These are phyloP conservation scores for Drosophila azteca DNA, from an alignment of 1,140 invertebrate genomes.

Conservation along the genomic window DNA sequence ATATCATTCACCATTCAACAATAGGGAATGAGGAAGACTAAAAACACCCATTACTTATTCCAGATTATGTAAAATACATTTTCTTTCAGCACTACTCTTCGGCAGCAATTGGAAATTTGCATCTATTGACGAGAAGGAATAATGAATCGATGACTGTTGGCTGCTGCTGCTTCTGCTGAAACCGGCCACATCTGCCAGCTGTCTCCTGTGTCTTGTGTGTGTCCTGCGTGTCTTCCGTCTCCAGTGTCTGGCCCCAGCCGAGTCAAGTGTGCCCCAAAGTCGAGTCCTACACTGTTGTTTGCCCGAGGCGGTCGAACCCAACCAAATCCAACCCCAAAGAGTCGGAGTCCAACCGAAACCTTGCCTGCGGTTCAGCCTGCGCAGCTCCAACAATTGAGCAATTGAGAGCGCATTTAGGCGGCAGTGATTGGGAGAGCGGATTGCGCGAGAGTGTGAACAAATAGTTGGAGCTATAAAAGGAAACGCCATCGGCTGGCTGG, in stretches of 20 bases:
- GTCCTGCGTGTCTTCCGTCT: conserved; percentile 13
- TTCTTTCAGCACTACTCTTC: conserved; percentile 14
- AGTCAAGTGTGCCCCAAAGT: too few relatives aligned
- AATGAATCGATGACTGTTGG: conserved; percentile 79
- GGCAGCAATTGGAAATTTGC: conserved; percentile 46
- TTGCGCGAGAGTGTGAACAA: conserved; percentile 24
- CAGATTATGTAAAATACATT: conserved; percentile 50
- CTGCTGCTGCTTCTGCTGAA: conserved; percentile 55
- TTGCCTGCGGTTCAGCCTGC: conserved; percentile 44
- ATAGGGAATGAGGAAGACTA: too few relatives aligned
- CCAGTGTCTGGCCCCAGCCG: conserved; percentile 3
- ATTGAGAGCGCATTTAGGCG: conserved; percentile 14
- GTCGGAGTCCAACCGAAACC: conserved; percentile 18
- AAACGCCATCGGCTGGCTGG: conserved; percentile 21
- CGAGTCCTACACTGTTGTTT: conserved; percentile 27
- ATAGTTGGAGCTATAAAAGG: conserved; percentile 9
- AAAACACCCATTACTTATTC: conserved; percentile 30
- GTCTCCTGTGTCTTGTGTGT: conserved; percentile 38
- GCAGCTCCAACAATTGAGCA: conserved; percentile 51
- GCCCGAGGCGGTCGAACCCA: conserved; percentile 45
- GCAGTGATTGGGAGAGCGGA: conserved; percentile 21
- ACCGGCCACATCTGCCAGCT: conserved; percentile 67
- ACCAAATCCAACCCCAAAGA: conserved; percentile 52
- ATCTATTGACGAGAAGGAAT: conserved; percentile 59
- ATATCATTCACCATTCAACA: too few relatives aligned